Conservation (phyloP, 2,113 vertebrate species). For the Saccopteryx bilineata region DNA sequence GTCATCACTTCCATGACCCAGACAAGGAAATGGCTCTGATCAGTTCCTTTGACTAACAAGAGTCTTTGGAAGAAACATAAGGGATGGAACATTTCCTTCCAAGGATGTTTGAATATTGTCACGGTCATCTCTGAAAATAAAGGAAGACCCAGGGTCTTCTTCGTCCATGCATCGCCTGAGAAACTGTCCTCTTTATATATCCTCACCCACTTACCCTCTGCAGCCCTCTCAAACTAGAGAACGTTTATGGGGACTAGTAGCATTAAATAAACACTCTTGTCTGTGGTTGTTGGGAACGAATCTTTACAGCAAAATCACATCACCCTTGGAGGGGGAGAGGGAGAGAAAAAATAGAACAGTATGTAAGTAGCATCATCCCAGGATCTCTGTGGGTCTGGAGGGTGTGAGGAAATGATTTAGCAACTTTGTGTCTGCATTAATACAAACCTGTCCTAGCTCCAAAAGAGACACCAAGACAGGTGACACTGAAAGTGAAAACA, state of each 20-base stretch:
- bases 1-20: too few relatives aligned
- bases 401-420: background rate
- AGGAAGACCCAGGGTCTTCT: background rate
- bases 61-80: background rate
- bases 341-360: background rate
- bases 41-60: too few relatives aligned
- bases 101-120: too few relatives aligned
- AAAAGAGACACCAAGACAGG: background rate
- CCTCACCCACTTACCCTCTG: background rate
- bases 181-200: background rate
- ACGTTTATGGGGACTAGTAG: too few relatives aligned
- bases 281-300: background rate
- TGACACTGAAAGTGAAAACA: background rate
- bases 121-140: too few relatives aligned
- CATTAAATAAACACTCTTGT: background rate
- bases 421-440: background rate
- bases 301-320: background rate
- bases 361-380: background rate
- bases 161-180: background rate
- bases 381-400: too few relatives aligned
- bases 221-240: background rate
- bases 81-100: background rate
- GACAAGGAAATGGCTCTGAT: rapidly evolving
- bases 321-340: background rate
- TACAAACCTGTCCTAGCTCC: background rate